Percentiles rank a stretch among this genome's conserved stretches.
Conservation (phyloP, 30 jellyfish, hydroid and myxozoan species). For the Hydractinia echinata region DNA sequence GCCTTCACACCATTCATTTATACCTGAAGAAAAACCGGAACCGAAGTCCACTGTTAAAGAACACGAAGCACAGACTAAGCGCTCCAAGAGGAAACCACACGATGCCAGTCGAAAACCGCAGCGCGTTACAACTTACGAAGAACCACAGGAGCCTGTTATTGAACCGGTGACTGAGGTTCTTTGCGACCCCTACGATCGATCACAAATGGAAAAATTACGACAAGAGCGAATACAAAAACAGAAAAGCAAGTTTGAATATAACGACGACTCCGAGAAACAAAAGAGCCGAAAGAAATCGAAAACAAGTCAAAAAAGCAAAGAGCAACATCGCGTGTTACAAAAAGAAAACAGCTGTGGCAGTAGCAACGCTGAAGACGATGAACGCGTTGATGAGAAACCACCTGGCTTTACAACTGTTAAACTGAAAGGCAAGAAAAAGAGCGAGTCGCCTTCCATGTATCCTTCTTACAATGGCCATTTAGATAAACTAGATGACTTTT, state of each 20-base stretch:
- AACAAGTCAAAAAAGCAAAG: not conserved
- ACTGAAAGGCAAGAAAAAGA: conserved; percentile 18
- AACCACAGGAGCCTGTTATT: conserved; percentile 31
- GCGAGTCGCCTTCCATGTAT: conserved; percentile 25
- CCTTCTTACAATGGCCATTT: conserved; percentile 30
- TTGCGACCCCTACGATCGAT: conserved; percentile 28
- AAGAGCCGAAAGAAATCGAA: conserved; percentile 28
- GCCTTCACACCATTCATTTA: conserved; percentile 17
- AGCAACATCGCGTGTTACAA: conserved; percentile 9
- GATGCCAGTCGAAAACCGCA: conserved; percentile 1
- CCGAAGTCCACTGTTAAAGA: conserved; percentile 7
- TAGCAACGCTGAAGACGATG: conserved; percentile 24
- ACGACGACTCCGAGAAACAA: conserved; percentile 39
- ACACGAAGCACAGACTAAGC: conserved; percentile 14
- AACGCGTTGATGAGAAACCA: conserved; percentile 25
- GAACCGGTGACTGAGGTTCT: conserved; percentile 32
- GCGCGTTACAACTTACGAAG: not conserved
- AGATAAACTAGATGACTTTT: conserved; percentile 87
- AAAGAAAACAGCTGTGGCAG: conserved; percentile 32
- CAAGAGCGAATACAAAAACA: conserved; percentile 14
- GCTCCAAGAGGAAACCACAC: conserved; percentile 26
- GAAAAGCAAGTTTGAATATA: conserved; percentile 19
- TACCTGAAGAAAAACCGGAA: conserved; percentile 33
- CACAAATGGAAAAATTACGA: not conserved
- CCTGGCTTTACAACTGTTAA: conserved; percentile 37